These are phyloP conservation scores for Hyaena hyaena DNA, from an alignment of 2,113 vertebrate species.

Conservation along the genomic window DNA sequence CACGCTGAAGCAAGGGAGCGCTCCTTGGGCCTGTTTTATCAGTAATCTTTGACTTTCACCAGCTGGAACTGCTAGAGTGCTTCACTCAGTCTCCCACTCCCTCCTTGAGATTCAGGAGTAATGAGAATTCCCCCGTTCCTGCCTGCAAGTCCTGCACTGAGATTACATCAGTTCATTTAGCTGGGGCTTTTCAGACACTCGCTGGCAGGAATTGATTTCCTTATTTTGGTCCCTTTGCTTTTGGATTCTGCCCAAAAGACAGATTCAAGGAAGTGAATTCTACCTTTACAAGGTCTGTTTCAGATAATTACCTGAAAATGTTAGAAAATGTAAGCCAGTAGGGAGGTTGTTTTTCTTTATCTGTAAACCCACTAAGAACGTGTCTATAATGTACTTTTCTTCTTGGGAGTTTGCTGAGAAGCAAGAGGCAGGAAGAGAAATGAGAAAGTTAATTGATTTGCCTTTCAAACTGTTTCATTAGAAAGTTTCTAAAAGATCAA, in stretches of 20 bases:
- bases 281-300: constrained; percentile 69
- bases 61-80: constrained; percentile 58
- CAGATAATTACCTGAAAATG: constrained; percentile 68
- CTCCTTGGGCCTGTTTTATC: constrained; percentile 67
- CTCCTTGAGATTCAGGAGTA: constrained; percentile 76
- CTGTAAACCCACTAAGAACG: constrained; percentile 59
- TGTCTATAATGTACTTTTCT: constrained; percentile 37
- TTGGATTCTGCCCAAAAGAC: constrained; percentile 72
- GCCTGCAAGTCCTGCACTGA: constrained; percentile 68
- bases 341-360: constrained; percentile 65
- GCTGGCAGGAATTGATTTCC: constrained; percentile 81
- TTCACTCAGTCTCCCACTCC: constrained; percentile 68
- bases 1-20: neutral
- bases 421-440: neutral
- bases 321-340: constrained; percentile 59
- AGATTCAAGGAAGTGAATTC: constrained; percentile 72
- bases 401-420: neutral
- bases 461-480: constrained; percentile 52
- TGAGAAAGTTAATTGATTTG: constrained; percentile 34
- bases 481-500: constrained; percentile 6
- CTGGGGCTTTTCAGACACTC: constrained; percentile 80
- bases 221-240: constrained; percentile 80
- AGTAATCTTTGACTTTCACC: constrained; percentile 76
- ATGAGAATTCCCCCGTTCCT: constrained; percentile 80
- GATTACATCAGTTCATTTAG: constrained; percentile 86